Evolutionary conservation across 2,797 vertebrate genomes (phyloP), one percentile per base, ranked within the genome.

Genomic region (Peromyscus nudipes): DNA sequence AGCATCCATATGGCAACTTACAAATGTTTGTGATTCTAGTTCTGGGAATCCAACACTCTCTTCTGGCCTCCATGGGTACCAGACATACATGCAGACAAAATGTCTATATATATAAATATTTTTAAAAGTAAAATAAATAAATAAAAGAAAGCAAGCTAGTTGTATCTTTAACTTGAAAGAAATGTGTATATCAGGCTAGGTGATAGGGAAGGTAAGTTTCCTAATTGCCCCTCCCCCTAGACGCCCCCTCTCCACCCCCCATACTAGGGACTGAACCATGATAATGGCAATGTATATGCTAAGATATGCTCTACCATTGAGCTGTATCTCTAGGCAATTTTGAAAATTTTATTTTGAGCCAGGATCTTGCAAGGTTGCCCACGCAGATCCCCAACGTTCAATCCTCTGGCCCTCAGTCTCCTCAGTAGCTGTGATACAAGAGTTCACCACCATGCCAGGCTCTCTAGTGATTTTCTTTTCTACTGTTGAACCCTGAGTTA

Each of bases 161-260:
- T 93, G 37, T 7, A 96, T 43, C 40, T 93, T 91, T 67, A 95
- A 88, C 4, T 52, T 92, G 14, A 97, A 94, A 90, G 29, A 73
- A 85, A 57, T 79, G 40, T 29, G 57, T 75, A 71, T 92, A 94
- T 43, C 52, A 97, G n/a, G 43, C 31, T 79, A 77, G 11, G 21
- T 83, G 88, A 91, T 11, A 4, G 21, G 31, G 67, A 65, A 93
- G 88, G 85, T 19, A 79, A 81, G 52, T 6, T 16, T 52, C 16
- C 52, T 65, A 64, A 88, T 60, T 81, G 6, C 80, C 19, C 43
- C 40, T 64, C 27, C 81, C 81, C 17, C 37, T 67, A 46, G 1
- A n/a, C 9, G 1, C 79, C 29, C 31, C 29, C 57, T 65, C 27
- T 4, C 27, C 40, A 34, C 8, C 21, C 25, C 9, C 37, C 1